Percentiles rank a stretch among this genome's conserved stretches.
Conservation (phyloP, 2,113 vertebrate genomes). For the Sylvicapra grimmia region DNA sequence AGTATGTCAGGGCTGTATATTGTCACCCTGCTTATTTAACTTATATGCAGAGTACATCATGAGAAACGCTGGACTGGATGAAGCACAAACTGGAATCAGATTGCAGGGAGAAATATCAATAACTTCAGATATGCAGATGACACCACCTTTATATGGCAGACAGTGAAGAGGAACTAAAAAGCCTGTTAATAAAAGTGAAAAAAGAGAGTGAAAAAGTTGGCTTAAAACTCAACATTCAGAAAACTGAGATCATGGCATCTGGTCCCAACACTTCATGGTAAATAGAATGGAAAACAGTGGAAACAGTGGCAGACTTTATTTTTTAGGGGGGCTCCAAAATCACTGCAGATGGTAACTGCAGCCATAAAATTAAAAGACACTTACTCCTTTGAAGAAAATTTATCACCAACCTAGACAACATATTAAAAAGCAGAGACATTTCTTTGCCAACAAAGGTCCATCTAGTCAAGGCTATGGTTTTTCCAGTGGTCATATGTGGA, state of each 20-base stretch:
- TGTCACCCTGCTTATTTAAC: background rate
- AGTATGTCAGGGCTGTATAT: background rate
- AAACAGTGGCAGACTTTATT: background rate
- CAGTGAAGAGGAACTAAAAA: background rate
- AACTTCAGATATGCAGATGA: background rate
- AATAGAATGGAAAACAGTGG: background rate
- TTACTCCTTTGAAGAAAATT: background rate
- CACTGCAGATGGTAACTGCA: background rate
- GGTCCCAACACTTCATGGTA: background rate
- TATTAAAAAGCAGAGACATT: background rate
- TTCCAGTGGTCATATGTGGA: background rate
- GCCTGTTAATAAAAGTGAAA: background rate
- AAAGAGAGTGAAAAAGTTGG: background rate
- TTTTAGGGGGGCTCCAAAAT: background rate
- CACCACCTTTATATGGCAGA: background rate
- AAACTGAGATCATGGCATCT: background rate
- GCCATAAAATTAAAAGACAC: background rate
- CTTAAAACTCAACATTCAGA: background rate
- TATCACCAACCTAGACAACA: background rate
- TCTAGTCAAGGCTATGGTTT: background rate
- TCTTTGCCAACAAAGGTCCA: background rate
- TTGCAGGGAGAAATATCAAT: fast-evolving
- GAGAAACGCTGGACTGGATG: fast-evolving
- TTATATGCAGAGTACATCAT: background rate
- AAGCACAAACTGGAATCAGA: background rate